phyloP scores from a whole-genome alignment of 1,140 invertebrate genomes.

The Eriocheir sinensis region DNA sequence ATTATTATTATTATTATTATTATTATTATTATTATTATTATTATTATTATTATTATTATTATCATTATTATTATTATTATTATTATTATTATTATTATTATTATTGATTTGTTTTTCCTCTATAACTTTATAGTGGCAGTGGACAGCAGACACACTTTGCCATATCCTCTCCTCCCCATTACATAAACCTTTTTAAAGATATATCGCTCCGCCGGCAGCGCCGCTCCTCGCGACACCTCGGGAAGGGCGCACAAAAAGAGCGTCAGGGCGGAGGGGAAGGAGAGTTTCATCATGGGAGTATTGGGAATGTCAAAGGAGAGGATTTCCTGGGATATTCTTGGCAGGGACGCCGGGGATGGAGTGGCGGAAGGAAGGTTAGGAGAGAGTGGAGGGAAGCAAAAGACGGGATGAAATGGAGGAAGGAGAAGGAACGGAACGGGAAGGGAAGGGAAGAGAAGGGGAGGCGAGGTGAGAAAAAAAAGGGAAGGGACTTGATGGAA shows the following conservation, averaged over 20 bases:
- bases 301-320: constrained; percentile 57
- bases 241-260: neutral
- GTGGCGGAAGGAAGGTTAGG: neutral
- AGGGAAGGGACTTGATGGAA: neutral
- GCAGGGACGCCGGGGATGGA: neutral
- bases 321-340: constrained; percentile 57
- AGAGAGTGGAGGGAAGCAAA: neutral
- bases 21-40: no score
- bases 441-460: neutral
- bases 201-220: no score
- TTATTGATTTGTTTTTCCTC: no score
- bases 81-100: no score
- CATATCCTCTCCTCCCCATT: no score
- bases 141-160: no score
- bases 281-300: neutral
- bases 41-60: no score
- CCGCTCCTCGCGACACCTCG: no score
- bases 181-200: no score
- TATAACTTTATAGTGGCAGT: no score
- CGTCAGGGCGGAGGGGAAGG: neutral
- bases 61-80: no score
- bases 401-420: neutral
- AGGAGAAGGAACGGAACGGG: neutral
- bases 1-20: no score
- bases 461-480: neutral